A percentile compares a stretch with the other conserved stretches of the same genome.
Evolutionary conservation across 2,797 vertebrate species (phyloP).

Genomic region (Leptodactylus fallax): DNA sequence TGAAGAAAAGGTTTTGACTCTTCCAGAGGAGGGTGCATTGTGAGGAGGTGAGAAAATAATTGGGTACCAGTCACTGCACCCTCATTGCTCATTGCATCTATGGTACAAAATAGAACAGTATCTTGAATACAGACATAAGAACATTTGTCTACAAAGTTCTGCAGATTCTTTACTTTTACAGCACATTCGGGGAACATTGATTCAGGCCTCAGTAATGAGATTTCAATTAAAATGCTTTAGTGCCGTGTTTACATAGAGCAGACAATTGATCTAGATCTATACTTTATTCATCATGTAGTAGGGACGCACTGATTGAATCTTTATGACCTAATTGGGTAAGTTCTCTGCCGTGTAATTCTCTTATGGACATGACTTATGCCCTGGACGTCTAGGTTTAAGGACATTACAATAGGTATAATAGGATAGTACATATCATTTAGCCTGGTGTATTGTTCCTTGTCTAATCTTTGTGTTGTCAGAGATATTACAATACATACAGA

Average conservation of each 20-base stretch:
- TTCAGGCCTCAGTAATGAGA: neutral
- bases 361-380: neutral
- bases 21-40: no score
- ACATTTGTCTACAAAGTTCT: neutral
- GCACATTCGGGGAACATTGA: conserved; percentile 16
- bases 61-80: no score
- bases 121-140: neutral
- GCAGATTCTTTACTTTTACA: neutral
- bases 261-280: neutral
- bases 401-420: neutral
- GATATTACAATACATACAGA: neutral
- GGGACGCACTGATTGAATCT: neutral
- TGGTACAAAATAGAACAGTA: neutral
- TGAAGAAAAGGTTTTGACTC: no score
- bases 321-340: neutral
- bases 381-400: neutral
- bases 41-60: no score
- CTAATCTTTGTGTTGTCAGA: neutral
- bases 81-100: no score
- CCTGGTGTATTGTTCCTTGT: neutral
- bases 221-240: conserved; percentile 23
- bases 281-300: neutral
- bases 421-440: no score
- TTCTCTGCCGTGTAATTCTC: neutral
- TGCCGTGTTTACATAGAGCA: neutral